A percentile compares a stretch with the other conserved stretches of the same genome.
These are phyloP conservation scores for Larimichthys polyactis DNA, from an alignment of 2,113 vertebrate species.

Conservation along the genomic window DNA sequence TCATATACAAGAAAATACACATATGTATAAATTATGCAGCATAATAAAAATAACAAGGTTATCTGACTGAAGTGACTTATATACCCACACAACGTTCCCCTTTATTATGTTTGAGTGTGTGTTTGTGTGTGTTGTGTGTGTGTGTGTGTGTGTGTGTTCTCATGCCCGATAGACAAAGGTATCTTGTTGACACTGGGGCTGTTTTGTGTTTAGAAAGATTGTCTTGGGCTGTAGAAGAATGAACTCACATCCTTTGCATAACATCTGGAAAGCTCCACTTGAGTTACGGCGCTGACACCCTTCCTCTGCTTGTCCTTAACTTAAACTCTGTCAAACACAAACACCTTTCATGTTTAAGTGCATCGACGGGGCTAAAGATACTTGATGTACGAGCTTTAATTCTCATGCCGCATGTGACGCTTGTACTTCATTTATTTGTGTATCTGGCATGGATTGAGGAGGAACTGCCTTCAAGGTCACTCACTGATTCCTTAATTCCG, in stretches of 20 bases:
- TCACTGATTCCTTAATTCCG: not conserved
- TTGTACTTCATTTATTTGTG: not conserved
- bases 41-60: no score
- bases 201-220: constrained; percentile 65
- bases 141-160: constrained; percentile 2
- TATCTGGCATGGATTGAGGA: not conserved
- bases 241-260: constrained; percentile 79
- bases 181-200: constrained; percentile 64
- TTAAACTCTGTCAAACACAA: constrained; percentile 55
- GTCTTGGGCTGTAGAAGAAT: constrained; percentile 65
- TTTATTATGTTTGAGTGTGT: not conserved
- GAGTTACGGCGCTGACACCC: constrained; percentile 72
- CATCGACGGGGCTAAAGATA: constrained; percentile 10
- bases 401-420: not conserved
- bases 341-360: constrained; percentile 41
- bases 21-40: not conserved
- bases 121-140: not conserved
- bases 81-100: no score
- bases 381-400: not conserved
- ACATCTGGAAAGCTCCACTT: constrained; percentile 84
- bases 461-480: not conserved
- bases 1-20: not conserved
- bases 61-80: not conserved
- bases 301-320: constrained; percentile 71
- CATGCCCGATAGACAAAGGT: constrained; percentile 36